Conservation (phyloP, 92 coral and sea anemone species). For the Metridium senile region DNA sequence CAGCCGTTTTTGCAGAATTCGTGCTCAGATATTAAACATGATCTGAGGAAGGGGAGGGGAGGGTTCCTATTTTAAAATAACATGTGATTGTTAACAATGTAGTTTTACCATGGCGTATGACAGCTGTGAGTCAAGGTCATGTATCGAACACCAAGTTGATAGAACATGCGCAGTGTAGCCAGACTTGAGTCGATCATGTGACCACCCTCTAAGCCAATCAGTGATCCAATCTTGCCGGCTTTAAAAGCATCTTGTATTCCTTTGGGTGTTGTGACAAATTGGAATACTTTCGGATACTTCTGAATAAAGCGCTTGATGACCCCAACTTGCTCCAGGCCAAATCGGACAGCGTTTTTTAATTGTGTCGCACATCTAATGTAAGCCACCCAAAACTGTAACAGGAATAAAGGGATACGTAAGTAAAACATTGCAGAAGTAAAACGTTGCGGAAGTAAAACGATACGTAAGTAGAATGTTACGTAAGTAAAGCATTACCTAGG, state of each 20-base stretch:
- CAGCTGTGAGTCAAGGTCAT: slow-evolving; percentile 76
- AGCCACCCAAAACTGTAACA: slow-evolving; percentile 78
- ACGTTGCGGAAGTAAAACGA: background rate
- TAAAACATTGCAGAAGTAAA: background rate
- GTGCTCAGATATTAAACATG: too few relatives aligned
- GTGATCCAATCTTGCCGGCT: slow-evolving; percentile 64
- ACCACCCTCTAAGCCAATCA: slow-evolving; percentile 87
- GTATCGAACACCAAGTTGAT: slow-evolving; percentile 60
- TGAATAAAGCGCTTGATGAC: slow-evolving; percentile 62
- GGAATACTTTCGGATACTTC: slow-evolving; percentile 58
- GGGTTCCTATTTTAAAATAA: too few relatives aligned
- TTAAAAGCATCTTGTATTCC: slow-evolving; percentile 68
- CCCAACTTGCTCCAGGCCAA: slow-evolving; percentile 72
- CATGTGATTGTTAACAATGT: too few relatives aligned
- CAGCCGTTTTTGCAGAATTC: too few relatives aligned
- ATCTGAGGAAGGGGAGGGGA: too few relatives aligned
- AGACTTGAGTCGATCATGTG: slow-evolving; percentile 79
- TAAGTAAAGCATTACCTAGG: too few relatives aligned
- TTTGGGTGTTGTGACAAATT: slow-evolving; percentile 63
- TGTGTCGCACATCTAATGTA: slow-evolving; percentile 49
- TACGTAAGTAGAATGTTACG: too few relatives aligned
- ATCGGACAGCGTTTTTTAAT: slow-evolving; percentile 61
- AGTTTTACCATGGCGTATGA: slow-evolving; percentile 74
- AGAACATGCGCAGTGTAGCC: slow-evolving; percentile 72
- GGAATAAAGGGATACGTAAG: background rate